Evolutionary conservation across 92 coral and sea anemone species (phyloP).

Genomic region (Siderastrea radians): DNA sequence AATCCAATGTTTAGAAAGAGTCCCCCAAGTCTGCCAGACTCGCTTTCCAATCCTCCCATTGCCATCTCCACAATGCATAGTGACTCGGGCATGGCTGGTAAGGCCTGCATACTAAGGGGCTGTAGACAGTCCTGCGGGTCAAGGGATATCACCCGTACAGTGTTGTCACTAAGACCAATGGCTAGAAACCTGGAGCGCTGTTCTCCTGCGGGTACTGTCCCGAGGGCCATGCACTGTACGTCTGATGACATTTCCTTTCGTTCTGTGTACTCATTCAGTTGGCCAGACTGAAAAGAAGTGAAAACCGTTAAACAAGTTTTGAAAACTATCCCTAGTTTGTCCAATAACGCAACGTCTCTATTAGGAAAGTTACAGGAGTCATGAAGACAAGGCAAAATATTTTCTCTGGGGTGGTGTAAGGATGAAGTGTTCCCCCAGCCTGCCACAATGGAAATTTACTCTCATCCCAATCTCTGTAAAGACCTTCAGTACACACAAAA

Average conservation of each 20-base stretch:
- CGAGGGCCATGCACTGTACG: conserved; percentile 99
- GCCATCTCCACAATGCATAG: conserved; percentile 99
- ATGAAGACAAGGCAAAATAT: too few species aligned
- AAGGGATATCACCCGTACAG: conserved; percentile 96
- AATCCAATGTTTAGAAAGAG: conserved; percentile 96
- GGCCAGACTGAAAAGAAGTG: conserved; percentile 78
- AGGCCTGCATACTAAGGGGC: conserved; percentile 98
- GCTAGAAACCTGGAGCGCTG: conserved; percentile 97
- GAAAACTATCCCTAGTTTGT: not conserved
- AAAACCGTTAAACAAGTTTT: not conserved
- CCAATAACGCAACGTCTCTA: not conserved
- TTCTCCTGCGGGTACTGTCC: conserved; percentile 96
- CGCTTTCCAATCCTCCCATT: conserved; percentile 88
- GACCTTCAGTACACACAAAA: too few species aligned
- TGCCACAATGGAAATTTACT: too few species aligned
- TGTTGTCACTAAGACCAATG: conserved; percentile 96
- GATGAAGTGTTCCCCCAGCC: too few species aligned
- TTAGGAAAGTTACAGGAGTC: too few species aligned
- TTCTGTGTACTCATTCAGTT: conserved; percentile 98
- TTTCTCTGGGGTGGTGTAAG: too few species aligned
- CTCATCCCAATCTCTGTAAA: too few species aligned
- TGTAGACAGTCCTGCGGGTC: conserved; percentile 99
- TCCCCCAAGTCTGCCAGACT: conserved; percentile 94
- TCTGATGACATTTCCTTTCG: conserved; percentile 99
- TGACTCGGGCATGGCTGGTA: conserved; percentile 94